Evolutionary conservation across 2,797 vertebrate genomes (phyloP).

Genomic region (Poeciliopsis turneri): DNA sequence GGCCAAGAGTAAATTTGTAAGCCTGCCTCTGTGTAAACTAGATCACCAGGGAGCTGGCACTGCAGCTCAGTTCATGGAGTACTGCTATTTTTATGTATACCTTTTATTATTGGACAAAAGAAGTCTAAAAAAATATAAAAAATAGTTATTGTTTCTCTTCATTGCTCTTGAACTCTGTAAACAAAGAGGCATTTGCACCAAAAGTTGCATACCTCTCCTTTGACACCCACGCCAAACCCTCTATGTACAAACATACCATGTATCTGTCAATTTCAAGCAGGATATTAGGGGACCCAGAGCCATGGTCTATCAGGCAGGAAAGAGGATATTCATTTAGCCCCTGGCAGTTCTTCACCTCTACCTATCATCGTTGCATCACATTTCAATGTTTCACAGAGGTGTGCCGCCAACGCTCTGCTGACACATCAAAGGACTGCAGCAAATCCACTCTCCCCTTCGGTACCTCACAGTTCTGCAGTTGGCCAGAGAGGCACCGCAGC

Average conservation of each 20-base stretch:
- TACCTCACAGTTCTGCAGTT: slow-evolving; percentile 56
- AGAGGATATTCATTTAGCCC: slow-evolving; percentile 67
- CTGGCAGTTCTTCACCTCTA: slow-evolving; percentile 63
- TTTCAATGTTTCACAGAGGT: slow-evolving; percentile 73
- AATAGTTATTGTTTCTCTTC: slow-evolving; percentile 23
- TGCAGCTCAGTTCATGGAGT: slow-evolving; percentile 38
- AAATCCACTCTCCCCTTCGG: slow-evolving; percentile 62
- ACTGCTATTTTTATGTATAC: slow-evolving; percentile 20
- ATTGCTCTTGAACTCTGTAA: slow-evolving; percentile 17
- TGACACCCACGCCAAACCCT: neutral
- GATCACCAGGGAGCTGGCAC: slow-evolving; percentile 61
- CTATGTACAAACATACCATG: slow-evolving; percentile 36
- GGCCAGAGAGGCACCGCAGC: slow-evolving; percentile 52
- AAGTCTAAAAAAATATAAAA: slow-evolving; percentile 21
- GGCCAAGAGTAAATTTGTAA: slow-evolving; percentile 64
- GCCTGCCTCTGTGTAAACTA: slow-evolving; percentile 41
- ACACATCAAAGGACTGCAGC: slow-evolving; percentile 79
- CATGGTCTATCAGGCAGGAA: slow-evolving; percentile 42
- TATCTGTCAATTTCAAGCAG: slow-evolving; percentile 57
- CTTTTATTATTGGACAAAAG: slow-evolving; percentile 34
- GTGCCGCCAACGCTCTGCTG: slow-evolving; percentile 68
- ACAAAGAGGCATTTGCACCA: neutral
- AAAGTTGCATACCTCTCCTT: neutral
- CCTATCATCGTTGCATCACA: slow-evolving; percentile 69
- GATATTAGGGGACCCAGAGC: slow-evolving; percentile 48